Percentiles rank a stretch among this genome's conserved stretches.
Evolutionary conservation across 2,888 invertebrate species (phyloP).

Genomic region (Panorpa germanica): DNA sequence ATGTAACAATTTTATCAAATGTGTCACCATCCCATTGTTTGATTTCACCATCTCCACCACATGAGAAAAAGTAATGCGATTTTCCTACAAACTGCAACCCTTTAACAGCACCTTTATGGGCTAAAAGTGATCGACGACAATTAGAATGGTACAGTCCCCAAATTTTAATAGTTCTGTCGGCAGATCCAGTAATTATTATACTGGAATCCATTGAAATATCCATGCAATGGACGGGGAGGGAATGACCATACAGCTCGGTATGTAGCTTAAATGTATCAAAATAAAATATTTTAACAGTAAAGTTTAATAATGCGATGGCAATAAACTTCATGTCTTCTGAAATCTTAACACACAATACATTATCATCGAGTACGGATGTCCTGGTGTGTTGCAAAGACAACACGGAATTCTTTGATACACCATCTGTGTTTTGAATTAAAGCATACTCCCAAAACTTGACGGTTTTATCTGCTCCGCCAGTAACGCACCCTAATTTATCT

Average conservation of each 20-base stretch:
- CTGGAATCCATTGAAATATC: slow-evolving; percentile 82
- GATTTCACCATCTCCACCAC: slow-evolving; percentile 82
- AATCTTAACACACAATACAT: slow-evolving; percentile 62
- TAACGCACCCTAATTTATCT: slow-evolving; percentile 65
- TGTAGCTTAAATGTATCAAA: slow-evolving; percentile 91
- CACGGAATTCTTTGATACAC: slow-evolving; percentile 41
- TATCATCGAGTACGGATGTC: slow-evolving; percentile 74
- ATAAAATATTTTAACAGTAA: slow-evolving; percentile 90
- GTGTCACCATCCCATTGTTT: slow-evolving; percentile 96
- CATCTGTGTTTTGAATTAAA: slow-evolving; percentile 47
- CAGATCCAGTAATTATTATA: slow-evolving; percentile 83
- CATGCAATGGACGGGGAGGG: slow-evolving; percentile 79
- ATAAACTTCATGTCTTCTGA: slow-evolving; percentile 75
- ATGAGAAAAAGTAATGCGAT: slow-evolving; percentile 86
- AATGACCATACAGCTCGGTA: slow-evolving; percentile 88
- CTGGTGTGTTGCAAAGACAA: slow-evolving; percentile 60
- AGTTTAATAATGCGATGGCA: slow-evolving; percentile 79
- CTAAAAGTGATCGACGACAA: slow-evolving; percentile 87
- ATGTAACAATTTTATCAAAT: slow-evolving; percentile 74
- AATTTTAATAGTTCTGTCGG: slow-evolving; percentile 88
- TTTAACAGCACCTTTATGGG: slow-evolving; percentile 90
- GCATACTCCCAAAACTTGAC: slow-evolving; percentile 93
- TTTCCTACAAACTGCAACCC: slow-evolving; percentile 73
- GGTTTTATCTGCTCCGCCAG: slow-evolving; percentile 76
- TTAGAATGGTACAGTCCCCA: slow-evolving; percentile 99